A percentile compares a stretch with the other conserved stretches of the same genome.
Evolutionary conservation across 2,113 vertebrate species (phyloP).

Genomic region (Hipposideros armiger): DNA sequence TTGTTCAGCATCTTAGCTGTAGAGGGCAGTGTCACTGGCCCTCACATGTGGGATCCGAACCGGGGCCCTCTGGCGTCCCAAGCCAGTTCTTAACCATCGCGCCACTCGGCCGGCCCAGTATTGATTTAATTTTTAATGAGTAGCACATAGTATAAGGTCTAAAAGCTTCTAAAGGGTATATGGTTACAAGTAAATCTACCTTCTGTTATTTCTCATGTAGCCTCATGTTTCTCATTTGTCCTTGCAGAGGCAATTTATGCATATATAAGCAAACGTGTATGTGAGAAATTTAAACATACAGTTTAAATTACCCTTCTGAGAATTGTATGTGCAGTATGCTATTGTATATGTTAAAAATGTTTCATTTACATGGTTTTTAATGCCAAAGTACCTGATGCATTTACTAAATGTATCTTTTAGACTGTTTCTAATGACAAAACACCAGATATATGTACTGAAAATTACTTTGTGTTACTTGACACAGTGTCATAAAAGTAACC

Average conservation of each 20-base stretch:
- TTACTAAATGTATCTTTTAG: background rate
- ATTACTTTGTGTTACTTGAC: background rate
- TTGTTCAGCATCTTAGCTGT: too few species aligned
- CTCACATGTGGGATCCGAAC: too few species aligned
- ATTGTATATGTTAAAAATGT: background rate
- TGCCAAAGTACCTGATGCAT: background rate
- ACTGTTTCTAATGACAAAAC: background rate
- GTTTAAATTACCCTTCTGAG: background rate
- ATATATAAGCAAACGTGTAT: background rate
- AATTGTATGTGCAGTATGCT: background rate
- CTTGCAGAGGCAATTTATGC: background rate
- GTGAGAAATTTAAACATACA: background rate
- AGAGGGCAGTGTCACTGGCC: too few species aligned
- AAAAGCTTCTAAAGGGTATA: background rate
- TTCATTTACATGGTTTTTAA: constrained; percentile 12
- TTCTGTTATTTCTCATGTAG: background rate
- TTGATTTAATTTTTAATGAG: constrained; percentile 6
- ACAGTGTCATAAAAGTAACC: background rate
- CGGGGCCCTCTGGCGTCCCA: too few species aligned
- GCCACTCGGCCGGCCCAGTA: background rate
- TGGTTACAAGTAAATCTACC: background rate
- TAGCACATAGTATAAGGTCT: background rate
- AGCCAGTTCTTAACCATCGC: too few species aligned
- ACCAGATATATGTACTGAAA: background rate
- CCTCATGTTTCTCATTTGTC: background rate